Evolutionary conservation across 2,113 vertebrate genomes (phyloP).

Genomic region (Loxodonta africana): DNA sequence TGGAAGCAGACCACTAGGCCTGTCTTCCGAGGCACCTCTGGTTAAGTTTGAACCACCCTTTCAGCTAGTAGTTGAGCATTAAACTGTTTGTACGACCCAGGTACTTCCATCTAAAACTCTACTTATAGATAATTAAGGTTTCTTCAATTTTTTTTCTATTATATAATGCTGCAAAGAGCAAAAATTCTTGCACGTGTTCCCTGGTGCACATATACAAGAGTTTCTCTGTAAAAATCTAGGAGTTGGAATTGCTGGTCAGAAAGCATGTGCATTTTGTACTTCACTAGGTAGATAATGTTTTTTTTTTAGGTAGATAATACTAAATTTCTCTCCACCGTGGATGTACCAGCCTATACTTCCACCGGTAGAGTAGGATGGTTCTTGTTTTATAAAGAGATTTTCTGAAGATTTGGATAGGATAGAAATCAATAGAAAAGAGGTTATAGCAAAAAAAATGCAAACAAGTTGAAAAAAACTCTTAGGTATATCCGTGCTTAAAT

Average conservation of each 20-base stretch:
- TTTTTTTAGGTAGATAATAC: not conserved
- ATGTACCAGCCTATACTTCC: not conserved
- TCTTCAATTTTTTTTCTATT: constrained; percentile 18
- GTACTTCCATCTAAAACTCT: not conserved
- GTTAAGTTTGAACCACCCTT: not conserved
- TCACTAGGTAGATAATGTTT: not conserved
- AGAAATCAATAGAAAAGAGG: not conserved
- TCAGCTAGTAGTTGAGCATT: not conserved
- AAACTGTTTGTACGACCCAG: not conserved
- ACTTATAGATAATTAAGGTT: constrained; percentile 46
- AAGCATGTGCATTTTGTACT: not conserved
- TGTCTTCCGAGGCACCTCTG: not conserved
- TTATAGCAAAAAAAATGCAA: not conserved
- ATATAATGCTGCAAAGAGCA: not conserved
- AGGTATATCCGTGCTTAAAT: not conserved
- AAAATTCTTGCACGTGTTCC: not conserved
- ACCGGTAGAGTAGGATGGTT: not conserved
- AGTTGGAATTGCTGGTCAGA: not conserved
- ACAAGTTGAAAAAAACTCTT: constrained; percentile 16
- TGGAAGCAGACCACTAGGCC: not conserved
- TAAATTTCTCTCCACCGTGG: not conserved
- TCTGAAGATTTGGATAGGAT: not conserved
- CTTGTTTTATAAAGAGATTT: not conserved
- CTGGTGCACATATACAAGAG: not conserved
- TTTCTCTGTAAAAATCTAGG: constrained; percentile 14